Percentiles rank a stretch among this genome's conserved stretches.
Evolutionary conservation across 2,113 vertebrate genomes (phyloP).

Genomic region (Corydoras sp.): DNA sequence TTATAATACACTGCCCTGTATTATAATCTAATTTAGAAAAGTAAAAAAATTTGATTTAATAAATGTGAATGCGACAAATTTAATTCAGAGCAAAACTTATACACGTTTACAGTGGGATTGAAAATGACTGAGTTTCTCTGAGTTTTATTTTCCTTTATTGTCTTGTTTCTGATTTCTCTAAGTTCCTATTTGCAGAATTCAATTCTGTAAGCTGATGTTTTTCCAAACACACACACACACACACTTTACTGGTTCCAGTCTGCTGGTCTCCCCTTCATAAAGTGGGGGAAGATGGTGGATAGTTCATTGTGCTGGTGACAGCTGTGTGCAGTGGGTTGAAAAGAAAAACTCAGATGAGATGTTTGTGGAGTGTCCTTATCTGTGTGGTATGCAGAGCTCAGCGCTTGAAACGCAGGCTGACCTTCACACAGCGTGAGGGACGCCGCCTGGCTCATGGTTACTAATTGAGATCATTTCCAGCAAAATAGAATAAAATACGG

Average conservation of each 20-base stretch:
- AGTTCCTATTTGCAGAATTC: not conserved
- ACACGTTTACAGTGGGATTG: too few species aligned
- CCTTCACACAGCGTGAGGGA: conserved; percentile 25
- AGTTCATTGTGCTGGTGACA: conserved; percentile 37
- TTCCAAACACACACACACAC: not conserved
- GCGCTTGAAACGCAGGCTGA: conserved; percentile 25
- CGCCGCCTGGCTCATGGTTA: conserved; percentile 7
- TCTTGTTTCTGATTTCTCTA: not conserved
- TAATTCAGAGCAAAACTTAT: too few species aligned
- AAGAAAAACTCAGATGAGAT: conserved; percentile 31
- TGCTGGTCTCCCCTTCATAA: not conserved
- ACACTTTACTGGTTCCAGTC: conserved; percentile 12
- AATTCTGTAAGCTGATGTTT: conserved; percentile 1
- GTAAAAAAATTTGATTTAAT: too few species aligned
- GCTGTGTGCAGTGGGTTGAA: conserved; percentile 26
- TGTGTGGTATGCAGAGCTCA: conserved; percentile 15
- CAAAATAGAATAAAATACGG: conserved; percentile 20
- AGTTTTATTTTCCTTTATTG: too few species aligned
- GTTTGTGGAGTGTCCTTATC: conserved; percentile 36
- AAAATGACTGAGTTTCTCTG: too few species aligned
- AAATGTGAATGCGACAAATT: too few species aligned
- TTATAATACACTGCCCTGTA: too few species aligned
- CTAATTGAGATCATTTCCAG: conserved; percentile 18
- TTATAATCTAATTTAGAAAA: too few species aligned
- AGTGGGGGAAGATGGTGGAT: conserved; percentile 23